Base-by-base conservation (phyloP, 2,113 vertebrate species). In the Labeo catla region DNA sequence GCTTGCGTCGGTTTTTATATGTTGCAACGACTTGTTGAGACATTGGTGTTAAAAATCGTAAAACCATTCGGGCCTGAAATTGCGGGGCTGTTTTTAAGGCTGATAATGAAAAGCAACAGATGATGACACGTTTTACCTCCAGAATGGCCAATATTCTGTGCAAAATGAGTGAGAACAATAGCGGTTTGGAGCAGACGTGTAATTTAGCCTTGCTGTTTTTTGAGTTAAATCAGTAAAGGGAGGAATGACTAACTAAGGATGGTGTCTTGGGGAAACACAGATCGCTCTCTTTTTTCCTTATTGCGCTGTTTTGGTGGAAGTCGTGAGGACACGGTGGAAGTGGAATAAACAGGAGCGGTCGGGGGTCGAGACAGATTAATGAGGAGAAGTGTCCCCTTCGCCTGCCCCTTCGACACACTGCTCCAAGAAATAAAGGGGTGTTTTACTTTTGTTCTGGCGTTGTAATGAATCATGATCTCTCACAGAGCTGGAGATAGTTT, bases 281-380 rank as follows among this genome's bases (percentile, higher is more conserved):
- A 19, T 54, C 65, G 39, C 70, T 57, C 73, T 70, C n/a, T n/a
- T 36, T 23, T 63, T 28, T 61, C 21, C 19, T 6, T 59, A 39
- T 79, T 61, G 21, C 28, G n/a, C 10, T 79, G 19, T 79, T 72
- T 65, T 52, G 23, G 9, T 39, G 49, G 8, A 86, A 73, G 66
- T 86, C 39, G 7, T 73, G 77, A 39, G 52, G 85, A 49, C 66
- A 74, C 21, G 16, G 45, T 28, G 65, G 23, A 74, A 49, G 19
- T 84, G 59, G 45, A 50, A 73, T 70, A 87, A 78, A 34, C 72
- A 54, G 72, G 50, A 84, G n/a, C 76, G 54, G 54, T 59, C 36
- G 23, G 87, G 76, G 76, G 81, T 86, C 76, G 61, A 82, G 84
- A 86, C 85, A 83, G 88, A 89, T 89, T 87, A 85, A 83, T 85